Evolutionary conservation across 1,140 invertebrate genomes (phyloP), one percentile per base, ranked within the genome.

Genomic region (Bombyx mori): DNA sequence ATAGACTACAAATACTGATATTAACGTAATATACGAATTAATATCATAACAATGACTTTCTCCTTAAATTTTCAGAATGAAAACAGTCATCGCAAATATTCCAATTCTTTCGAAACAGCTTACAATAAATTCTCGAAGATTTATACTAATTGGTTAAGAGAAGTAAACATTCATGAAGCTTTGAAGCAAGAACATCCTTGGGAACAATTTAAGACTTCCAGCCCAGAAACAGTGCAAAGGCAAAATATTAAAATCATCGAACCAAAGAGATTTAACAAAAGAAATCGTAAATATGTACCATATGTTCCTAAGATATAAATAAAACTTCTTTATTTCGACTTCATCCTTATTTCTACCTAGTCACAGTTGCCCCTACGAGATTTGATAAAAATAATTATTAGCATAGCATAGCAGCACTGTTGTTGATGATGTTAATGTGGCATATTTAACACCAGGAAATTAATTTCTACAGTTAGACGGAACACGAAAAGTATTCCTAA

Each of bases 161-260:
- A 91, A 52, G 61, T 90, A 18, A 82, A 90, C 58, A 68, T 89
- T 8, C 66, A 88, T 58, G 82, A 89, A 57, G 65, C 79, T 8
- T 87, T 91, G 52, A 88, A 91, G 69, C 73, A 75, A 42, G 83
- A 88, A 57, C 88, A 91, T 69, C 91, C 91, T 0, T 92, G 91
- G 89, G 76, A 88, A 35, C 90, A 91, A 58, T 92, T 86, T 56
- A 84, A 76, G 62, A 75, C 82, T 44, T 48, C 68, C 0, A 70
- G 85, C 56, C 79, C 79, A 50, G 69, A 77, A n/a, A 74, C 79
- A 52, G 48, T 86, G 22, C 82, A 86, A 54, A 62, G 73, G 46
- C 57, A 69, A 18, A 69, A 68, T 7, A 58, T 82, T 46, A 18
- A 68, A 54, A 84, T 84, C 42, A 63, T 65, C 52, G 67, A 80